Base-by-base conservation (phyloP, 2,113 vertebrate genomes). In the Paralichthys olivaceus region DNA sequence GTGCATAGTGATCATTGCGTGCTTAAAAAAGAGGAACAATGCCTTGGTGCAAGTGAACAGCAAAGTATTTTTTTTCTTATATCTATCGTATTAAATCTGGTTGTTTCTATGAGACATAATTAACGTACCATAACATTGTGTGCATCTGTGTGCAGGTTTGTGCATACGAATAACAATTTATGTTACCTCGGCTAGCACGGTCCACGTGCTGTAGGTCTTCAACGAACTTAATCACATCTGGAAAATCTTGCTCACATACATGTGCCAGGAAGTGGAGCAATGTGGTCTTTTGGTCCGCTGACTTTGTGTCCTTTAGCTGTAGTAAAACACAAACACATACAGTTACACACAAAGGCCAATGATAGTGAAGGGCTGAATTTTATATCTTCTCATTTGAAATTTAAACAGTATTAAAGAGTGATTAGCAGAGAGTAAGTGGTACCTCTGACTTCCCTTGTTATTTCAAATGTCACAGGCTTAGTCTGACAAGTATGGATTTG, bases 221-320 rank as follows among this genome's bases (percentile, higher is more conserved):
- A 57, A 94, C 79, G 89, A 99, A 98, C 77, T 84, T 95, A 67
- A 96, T 90, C 66, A 97, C 92, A 63, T 97, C 96, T 11, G 95
- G 95, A 81, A 96, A 95, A 25, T 93, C 96, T 76, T 97, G 95
- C 90, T 99, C 98, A 92, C 97, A 99, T 3, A 96, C 81, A 90
- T 96, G 94, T 20, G 95, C 96, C 22, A 99, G 92, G 89, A 99
- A 99, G 92, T 99, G 96, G 23, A 99, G 96, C 32, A 99, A 90
- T 0, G 98, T 99, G 63, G 94, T 96, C 91, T 94, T 96, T 86
- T 98, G 98, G 93, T 99, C 97, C 32, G 94, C 93, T 0, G 97
- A 99, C 83, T 97, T 99, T 0, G 96, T 99, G 87, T 99, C 98
- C 72, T 97, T 99, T 13, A 99, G 85, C 97, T 99, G 85, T 34